Evolutionary conservation across 2,113 vertebrate genomes (phyloP), one percentile per base, ranked within the genome.

Genomic region (Antennarius striatus): DNA sequence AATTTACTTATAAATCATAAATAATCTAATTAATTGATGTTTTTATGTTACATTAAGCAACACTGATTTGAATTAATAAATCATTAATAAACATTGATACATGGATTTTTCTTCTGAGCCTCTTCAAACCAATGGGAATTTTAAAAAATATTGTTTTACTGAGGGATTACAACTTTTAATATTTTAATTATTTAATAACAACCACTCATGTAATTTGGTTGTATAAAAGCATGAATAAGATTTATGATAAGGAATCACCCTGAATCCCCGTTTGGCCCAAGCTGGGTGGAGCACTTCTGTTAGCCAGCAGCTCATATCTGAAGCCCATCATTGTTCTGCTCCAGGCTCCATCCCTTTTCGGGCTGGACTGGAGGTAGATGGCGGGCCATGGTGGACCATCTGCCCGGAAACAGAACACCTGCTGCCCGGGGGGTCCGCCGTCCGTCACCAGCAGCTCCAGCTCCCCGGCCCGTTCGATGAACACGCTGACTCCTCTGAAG

Each of bases 351-450:
- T 86, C 87, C 15, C 65, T 79, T 63, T 91, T 92, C 0, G 84
- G 92, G 43, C 83, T 90, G 68, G 92, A 91, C 80, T 94, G 92
- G 42, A 94, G 87, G 84, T 95, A 94, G n/a, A 95, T 79, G 6
- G 86, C 91, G 2, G 91, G 89, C 51, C 73, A 61, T 0, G 80
- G 90, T 0, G 82, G 74, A 0, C 52, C 78, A 4, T 82, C 86
- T 2, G 85, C 82, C 0, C 87, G 86, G 77, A 94, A 93, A 75
- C 94, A 95, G 67, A 91, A 86, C 40, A 93, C 91, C 3, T 75
- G 90, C 0, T 67, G 89, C 47, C n/a, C 79, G 17, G 71, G 43
- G 56, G 9, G 54, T 39, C 65, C 64, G 15, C 47, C 65, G 0
- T 92, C 86, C 3, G 86, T 72, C 13, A 84, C 14, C 88, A 94